Conservation (phyloP, 2,113 vertebrate genomes). For the Noturus placidus region DNA sequence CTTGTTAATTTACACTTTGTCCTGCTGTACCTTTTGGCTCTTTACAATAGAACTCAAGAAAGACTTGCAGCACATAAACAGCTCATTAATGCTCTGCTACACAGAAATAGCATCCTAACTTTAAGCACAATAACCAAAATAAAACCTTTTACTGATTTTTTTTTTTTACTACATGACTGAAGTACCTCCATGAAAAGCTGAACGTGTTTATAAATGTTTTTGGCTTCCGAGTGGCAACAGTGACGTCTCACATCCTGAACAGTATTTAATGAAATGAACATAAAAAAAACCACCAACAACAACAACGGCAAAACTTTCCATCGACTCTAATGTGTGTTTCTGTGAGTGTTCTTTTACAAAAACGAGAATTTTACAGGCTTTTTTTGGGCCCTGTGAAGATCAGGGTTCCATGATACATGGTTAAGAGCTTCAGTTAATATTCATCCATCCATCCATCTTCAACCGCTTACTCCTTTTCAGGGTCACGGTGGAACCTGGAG, state of each 20-base stretch:
- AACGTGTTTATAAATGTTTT: not conserved
- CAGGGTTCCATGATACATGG: not conserved
- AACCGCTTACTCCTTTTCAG: no score
- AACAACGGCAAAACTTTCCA: not conserved
- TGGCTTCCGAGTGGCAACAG: not conserved
- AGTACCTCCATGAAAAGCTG: not conserved
- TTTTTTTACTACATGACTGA: not conserved
- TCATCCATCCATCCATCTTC: no score
- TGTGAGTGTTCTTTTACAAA: not conserved
- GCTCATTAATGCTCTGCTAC: no score
- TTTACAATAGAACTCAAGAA: not conserved
- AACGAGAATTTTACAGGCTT: not conserved
- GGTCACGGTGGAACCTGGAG: no score
- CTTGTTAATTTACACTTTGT: not conserved
- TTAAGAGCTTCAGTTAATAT: not conserved
- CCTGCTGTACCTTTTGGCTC: constrained; percentile 4
- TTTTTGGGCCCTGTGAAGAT: not conserved
- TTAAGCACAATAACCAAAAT: no score
- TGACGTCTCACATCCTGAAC: no score
- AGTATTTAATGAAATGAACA: not conserved
- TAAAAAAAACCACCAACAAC: no score
- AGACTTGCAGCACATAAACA: not conserved
- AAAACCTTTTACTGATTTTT: no score
- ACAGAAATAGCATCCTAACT: no score
- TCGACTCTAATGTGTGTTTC: not conserved